Evolutionary conservation across 2,888 invertebrate species (phyloP), one percentile per base, ranked within the genome.

Genomic region (Nomada fucata): DNA sequence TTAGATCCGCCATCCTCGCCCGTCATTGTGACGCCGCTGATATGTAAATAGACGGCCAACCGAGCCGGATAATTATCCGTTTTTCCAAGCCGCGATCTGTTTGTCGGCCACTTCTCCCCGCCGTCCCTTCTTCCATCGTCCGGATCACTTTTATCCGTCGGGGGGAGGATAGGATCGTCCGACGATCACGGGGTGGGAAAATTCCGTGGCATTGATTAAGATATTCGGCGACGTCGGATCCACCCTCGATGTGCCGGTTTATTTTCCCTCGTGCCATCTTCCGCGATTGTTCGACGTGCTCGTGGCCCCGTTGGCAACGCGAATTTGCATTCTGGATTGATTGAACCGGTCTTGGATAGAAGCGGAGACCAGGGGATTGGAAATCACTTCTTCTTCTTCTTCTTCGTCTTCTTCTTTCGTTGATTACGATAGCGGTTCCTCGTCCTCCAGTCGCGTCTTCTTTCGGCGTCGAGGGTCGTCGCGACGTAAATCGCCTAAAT

Each of bases 241-340:
- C 78, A 47, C 69, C 74, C 70, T 47, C 70, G 63, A 59, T 67
- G 75, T 75, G 75, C 71, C 81, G 63, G 69, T 76, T 82, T 82
- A 83, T 83, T 85, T 89, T 82, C 82, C 70, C 75, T 47, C 47
- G 55, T 70, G 79, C 76, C 78, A 79, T 86, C 84, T 73, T 80
- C 67, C 50, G 61, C 75, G 77, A 86, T 87, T 88, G 89, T 89
- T 85, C 83, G 86, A 65, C 60, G 53, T 29, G 72, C 57, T 64
- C 79, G 63, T 63, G 64, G 72, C 61, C 60, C 61, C 78, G 84
- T 44, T 55, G 60, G 61, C 71, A 57, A 57, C 86, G 71, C 82
- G 83, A 84, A 90, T 91, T 91, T 91, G 89, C 91, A 91, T 90
- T 90, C 74, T 89, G 86, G 89, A 91, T 91, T 91, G 91, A 91